Percentiles rank a stretch among this genome's conserved stretches.
Evolutionary conservation across 1,140 invertebrate genomes (phyloP).

Genomic region (Conopomorpha cramerella): DNA sequence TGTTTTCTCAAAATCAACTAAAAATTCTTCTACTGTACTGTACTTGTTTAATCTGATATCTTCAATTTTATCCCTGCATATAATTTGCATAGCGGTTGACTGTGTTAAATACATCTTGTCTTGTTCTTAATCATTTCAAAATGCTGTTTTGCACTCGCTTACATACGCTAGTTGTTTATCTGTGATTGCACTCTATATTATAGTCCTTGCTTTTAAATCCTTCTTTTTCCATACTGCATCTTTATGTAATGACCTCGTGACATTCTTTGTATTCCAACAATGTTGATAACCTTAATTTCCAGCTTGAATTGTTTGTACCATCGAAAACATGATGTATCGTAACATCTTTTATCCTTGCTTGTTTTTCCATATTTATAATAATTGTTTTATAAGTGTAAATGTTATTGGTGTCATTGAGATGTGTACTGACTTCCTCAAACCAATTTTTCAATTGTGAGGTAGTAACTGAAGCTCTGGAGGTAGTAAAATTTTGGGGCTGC

Average conservation of each 20-base stretch:
- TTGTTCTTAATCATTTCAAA: slow-evolving; percentile 18
- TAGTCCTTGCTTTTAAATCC: slow-evolving; percentile 19
- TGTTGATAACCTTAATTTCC: too few species aligned
- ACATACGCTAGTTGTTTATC: slow-evolving; percentile 23
- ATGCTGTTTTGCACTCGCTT: too few species aligned
- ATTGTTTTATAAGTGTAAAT: neutral
- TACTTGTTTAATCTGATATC: too few species aligned
- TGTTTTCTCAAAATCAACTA: slow-evolving; percentile 30
- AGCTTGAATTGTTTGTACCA: slow-evolving; percentile 22
- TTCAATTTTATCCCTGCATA: too few species aligned
- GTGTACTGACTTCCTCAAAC: slow-evolving; percentile 14
- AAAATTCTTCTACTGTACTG: slow-evolving; percentile 20
- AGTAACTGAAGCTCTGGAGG: slow-evolving; percentile 13
- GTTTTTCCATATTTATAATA: slow-evolving; percentile 11
- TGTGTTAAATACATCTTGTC: slow-evolving; percentile 25
- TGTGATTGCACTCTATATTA: slow-evolving; percentile 20
- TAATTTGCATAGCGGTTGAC: too few species aligned
- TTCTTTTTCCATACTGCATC: too few species aligned
- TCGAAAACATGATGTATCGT: slow-evolving; percentile 24
- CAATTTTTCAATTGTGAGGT: slow-evolving; percentile 11
- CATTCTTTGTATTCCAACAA: slow-evolving; percentile 22
- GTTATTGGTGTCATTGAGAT: slow-evolving; percentile 6
- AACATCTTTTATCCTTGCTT: slow-evolving; percentile 16
- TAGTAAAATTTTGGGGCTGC: slow-evolving; percentile 19
- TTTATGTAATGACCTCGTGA: too few species aligned